Evolutionary conservation across 2,797 vertebrate species (phyloP), one percentile per base, ranked within the genome.

Genomic region (Acanthornis magna): DNA sequence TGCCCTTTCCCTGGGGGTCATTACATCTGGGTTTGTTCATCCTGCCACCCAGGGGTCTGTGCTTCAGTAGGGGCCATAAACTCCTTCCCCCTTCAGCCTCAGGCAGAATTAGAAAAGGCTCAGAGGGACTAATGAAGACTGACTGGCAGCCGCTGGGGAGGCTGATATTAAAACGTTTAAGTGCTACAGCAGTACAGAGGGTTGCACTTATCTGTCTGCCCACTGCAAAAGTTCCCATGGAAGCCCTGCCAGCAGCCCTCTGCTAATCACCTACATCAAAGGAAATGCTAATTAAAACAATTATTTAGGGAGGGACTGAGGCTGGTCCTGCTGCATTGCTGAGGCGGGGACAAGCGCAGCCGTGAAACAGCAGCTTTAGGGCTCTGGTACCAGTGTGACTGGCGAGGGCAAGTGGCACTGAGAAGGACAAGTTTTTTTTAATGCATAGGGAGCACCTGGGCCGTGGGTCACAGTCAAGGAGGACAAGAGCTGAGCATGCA

Each of bases 211-310:
- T 34, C 90, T 91, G 66, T 66, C 80, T 94, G 70, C 73, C 89
- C n/a, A 5, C 63, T 81, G 80, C 53, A 67, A 34, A 89, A 91
- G 51, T 91, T 85, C 79, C 66, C 54, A 8, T 54, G 75, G 85
- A 96, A 95, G 77, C 54, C 82, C 34, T 91, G 79, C 88, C 60
- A 87, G 71, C 71, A 88, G 67, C 42, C 32, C 40, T 72, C n/a
- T 88, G 32, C 54, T 94, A 91, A 94, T 96, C 74, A 80, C 72
- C 61, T 92, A 23, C 80, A 91, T 92, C 82, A 86, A 77, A 89
- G 83, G 50, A 88, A 91, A 67, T 0, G 3, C 73, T 94, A 95
- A 95, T 96, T 96, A 93, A 94, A 95, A 57, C 77, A 81, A 91
- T 95, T 91, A 85, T 75, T 95, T 87, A 71, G n/a, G 76, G 66